Base-by-base conservation (phyloP, 2,113 vertebrate genomes). In the Pandion haliaetus region DNA sequence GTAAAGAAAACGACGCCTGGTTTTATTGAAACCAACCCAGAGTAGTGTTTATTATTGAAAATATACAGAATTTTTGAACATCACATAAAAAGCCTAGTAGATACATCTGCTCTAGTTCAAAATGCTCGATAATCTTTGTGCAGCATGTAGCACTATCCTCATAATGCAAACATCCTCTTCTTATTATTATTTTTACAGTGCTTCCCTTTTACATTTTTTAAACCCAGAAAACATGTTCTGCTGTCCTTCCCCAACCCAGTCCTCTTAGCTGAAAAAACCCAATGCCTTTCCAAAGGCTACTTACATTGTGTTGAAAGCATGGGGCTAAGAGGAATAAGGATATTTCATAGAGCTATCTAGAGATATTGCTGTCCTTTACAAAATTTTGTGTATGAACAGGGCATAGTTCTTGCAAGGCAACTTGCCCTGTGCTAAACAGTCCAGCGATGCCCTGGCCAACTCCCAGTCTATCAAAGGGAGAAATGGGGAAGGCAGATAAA, bases 41-140 rank as follows among this genome's bases (percentile, higher is more conserved):
- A 96, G 92, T 92, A 95, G 91, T 97, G 86, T 98, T 98, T 97
- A 97, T 97, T 98, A 96, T 73, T 97, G 97, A 97, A 98, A 98
- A 98, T 97, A 98, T 93, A 97, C 97, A 98, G 34, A 93, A 79
- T 97, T 96, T 97, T 88, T 95, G 91, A 97, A 95, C 82, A 93
- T 96, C 87, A 96, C 97, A 96, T 97, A 97, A 97, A 98, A 97
- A 97, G 96, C 95, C 88, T 82, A 45, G 71, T 90, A 95, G 82
- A 92, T 88, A 91, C 78, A 82, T 70, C 77, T 78, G 93, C 83
- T 91, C 29, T 92, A 88, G 67, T 93, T 94, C 85, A 93, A 95
- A 94, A 96, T 87, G 90, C 94, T 95, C 76, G 86, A 62, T 6
- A 82, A 72, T 18, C 49, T 82, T 87, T 85, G 86, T 93, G 96